Evolutionary conservation across 2,797 vertebrate genomes (phyloP).

Genomic region (Coreius guichenoti): DNA sequence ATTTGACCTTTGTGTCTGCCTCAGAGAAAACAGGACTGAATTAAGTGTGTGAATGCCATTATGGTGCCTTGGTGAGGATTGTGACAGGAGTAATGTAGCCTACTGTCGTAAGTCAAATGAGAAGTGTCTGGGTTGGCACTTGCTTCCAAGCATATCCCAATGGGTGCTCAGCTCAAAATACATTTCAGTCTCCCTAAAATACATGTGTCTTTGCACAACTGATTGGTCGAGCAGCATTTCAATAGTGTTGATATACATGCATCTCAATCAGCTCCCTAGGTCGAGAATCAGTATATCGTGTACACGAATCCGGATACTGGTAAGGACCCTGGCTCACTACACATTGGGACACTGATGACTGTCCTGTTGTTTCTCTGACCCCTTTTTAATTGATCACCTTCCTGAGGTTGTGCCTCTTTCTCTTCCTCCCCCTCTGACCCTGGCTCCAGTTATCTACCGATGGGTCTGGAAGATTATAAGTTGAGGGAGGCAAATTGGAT

Average conservation of each 20-base stretch:
- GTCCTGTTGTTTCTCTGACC: too few species aligned
- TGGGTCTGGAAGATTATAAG: too few species aligned
- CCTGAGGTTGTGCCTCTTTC: too few species aligned
- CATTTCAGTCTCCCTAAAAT: slow-evolving; percentile 1
- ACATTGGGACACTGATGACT: too few species aligned
- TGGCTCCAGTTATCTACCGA: too few species aligned
- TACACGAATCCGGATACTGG: too few species aligned
- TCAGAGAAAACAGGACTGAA: slow-evolving; percentile 26
- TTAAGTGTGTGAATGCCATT: slow-evolving; percentile 6
- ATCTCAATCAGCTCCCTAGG: background rate
- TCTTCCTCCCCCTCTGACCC: too few species aligned
- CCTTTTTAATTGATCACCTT: too few species aligned
- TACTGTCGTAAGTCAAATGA: slow-evolving; percentile 18
- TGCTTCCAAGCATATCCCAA: slow-evolving; percentile 1
- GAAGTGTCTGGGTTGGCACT: slow-evolving; percentile 8
- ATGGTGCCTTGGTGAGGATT: slow-evolving; percentile 4
- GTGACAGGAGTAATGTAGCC: slow-evolving; percentile 37
- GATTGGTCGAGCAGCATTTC: background rate
- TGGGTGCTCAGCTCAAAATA: slow-evolving; percentile 8
- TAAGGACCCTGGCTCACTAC: too few species aligned
- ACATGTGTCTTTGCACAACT: background rate
- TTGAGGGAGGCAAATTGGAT: too few species aligned
- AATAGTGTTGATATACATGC: background rate
- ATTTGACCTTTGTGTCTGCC: slow-evolving; percentile 31
- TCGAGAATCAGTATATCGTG: background rate